Conservation (phyloP, 2,113 vertebrate genomes). For the Ovibos moschatus region DNA sequence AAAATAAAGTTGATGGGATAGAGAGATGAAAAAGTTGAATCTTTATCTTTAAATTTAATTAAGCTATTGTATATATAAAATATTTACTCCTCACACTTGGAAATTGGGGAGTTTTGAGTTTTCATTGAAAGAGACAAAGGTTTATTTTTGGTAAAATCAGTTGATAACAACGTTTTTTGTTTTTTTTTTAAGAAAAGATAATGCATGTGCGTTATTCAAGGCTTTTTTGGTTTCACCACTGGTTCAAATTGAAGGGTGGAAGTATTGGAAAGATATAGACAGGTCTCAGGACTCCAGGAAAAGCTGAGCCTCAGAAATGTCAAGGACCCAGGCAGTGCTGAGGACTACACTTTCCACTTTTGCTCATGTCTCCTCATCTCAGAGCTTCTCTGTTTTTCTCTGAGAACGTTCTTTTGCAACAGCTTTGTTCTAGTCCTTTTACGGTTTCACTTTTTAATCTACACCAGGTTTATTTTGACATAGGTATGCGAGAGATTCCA, state of each 20-base stretch:
- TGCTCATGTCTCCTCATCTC: neutral
- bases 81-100: neutral
- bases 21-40: neutral
- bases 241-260: neutral
- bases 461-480: constrained; percentile 18
- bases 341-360: neutral
- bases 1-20: neutral
- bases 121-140: neutral
- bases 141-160: neutral
- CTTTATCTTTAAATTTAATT: neutral
- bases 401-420: neutral
- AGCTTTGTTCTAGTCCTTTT: constrained; percentile 35
- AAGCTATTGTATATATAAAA: neutral
- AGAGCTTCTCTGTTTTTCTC: neutral
- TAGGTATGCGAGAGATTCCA: neutral
- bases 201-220: neutral
- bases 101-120: neutral
- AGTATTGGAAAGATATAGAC: neutral
- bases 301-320: neutral
- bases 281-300: neutral
- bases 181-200: neutral
- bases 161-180: neutral
- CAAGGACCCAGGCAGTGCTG: neutral
- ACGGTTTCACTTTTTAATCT: constrained; percentile 28
- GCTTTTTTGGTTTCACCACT: neutral